Percentiles rank a stretch among this genome's conserved stretches.
phyloP scores from a whole-genome alignment of 2,888 invertebrate species.

The Metallyticus violacea region DNA sequence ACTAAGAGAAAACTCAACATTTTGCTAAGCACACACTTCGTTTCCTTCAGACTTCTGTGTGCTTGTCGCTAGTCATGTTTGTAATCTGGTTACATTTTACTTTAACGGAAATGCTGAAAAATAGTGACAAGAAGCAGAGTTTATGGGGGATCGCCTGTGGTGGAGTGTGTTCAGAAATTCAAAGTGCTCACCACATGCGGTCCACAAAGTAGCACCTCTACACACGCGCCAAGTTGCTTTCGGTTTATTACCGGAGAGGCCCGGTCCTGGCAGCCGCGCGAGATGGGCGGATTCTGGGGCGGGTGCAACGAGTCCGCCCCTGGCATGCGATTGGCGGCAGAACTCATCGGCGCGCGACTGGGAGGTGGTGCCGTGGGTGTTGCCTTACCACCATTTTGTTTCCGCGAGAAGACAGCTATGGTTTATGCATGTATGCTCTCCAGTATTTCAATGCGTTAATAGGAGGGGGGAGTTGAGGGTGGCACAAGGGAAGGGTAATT shows the following conservation, averaged over 20 bases:
- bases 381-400: constrained; percentile 10
- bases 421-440: not conserved
- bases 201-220: not conserved
- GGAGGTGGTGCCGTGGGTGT: not conserved
- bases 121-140: not conserved
- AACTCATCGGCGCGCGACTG: not conserved
- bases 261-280: not conserved
- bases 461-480: not conserved
- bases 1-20: too few relatives aligned
- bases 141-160: not conserved
- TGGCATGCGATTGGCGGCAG: not conserved
- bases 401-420: not conserved
- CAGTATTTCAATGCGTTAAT: too few relatives aligned
- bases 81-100: too few relatives aligned
- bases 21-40: too few relatives aligned
- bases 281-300: not conserved
- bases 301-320: not conserved
- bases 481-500: not conserved
- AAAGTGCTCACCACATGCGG: not conserved
- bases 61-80: too few relatives aligned
- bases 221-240: not conserved
- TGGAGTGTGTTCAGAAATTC: not conserved
- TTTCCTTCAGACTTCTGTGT: too few relatives aligned
- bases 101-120: too few relatives aligned
- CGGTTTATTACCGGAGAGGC: not conserved